A percentile compares a stretch with the other conserved stretches of the same genome.
These are phyloP conservation scores for Volucella inflata DNA, from an alignment of 2,888 invertebrate genomes.

Conservation along the genomic window DNA sequence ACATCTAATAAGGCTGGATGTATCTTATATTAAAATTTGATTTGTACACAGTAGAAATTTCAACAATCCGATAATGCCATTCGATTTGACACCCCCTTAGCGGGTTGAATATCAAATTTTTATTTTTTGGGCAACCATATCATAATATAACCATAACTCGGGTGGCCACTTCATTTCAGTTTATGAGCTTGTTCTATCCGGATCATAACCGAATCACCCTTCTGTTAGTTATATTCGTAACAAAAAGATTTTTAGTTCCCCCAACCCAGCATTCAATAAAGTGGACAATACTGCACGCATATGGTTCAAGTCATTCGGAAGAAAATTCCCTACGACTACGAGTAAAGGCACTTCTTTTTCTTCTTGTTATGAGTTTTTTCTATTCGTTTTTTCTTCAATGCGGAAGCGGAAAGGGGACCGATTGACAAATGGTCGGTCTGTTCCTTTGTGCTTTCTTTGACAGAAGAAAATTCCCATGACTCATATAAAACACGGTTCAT, in stretches of 20 bases:
- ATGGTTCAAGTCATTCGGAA: constrained; percentile 61
- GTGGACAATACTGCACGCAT: constrained; percentile 39
- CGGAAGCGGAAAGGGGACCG: not conserved
- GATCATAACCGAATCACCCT: not conserved
- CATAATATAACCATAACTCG: constrained; percentile 56
- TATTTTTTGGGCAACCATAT: constrained; percentile 34
- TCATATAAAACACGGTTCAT: constrained; percentile 28
- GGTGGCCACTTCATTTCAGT: constrained; percentile 39
- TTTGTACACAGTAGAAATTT: constrained; percentile 5
- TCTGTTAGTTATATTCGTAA: not conserved
- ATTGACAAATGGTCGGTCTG: constrained; percentile 58
- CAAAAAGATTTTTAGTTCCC: constrained; percentile 19
- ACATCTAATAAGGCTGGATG: constrained; percentile 13
- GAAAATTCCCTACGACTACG: constrained; percentile 49
- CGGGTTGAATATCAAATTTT: constrained; percentile 11
- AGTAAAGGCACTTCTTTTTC: constrained; percentile 20
- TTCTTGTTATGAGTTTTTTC: not conserved
- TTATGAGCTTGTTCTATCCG: constrained; percentile 1
- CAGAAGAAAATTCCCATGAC: constrained; percentile 46
- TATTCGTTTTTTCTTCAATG: too few species aligned
- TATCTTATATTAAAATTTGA: constrained; percentile 54
- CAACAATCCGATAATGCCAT: constrained; percentile 7
- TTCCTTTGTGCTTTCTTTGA: constrained; percentile 19
- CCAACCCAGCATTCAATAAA: not conserved
- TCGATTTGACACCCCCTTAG: constrained; percentile 17